Percentiles rank a stretch among this genome's conserved stretches.
These are phyloP conservation scores for Manis pentadactyla DNA, from an alignment of 2,797 vertebrate genomes.

Conservation along the genomic window DNA sequence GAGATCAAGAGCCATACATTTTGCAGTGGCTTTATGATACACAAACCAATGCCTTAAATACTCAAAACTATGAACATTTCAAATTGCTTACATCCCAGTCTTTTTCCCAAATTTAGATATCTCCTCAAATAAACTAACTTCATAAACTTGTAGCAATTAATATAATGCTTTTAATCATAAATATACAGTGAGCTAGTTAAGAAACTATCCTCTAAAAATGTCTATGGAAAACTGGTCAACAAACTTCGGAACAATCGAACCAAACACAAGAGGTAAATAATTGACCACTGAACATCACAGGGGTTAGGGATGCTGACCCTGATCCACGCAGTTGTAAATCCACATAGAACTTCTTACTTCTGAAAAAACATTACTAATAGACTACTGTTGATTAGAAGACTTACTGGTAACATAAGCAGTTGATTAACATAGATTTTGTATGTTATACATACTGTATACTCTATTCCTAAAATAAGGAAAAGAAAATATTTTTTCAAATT, in stretches of 20 bases:
- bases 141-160: slow-evolving; percentile 12
- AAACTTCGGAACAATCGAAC: background rate
- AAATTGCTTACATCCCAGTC: background rate
- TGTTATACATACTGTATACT: no score
- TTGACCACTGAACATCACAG: no score
- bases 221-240: slow-evolving; percentile 23
- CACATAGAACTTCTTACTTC: no score
- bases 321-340: no score
- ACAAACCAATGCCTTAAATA: background rate
- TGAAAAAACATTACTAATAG: no score
- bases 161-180: background rate
- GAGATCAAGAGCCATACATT: background rate
- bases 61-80: background rate
- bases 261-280: background rate
- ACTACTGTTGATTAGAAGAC: no score
- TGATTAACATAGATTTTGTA: no score
- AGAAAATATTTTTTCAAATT: no score
- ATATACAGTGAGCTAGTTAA: background rate
- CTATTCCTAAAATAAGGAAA: no score
- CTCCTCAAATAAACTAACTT: slow-evolving; percentile 48
- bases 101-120: background rate
- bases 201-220: background rate
- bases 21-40: background rate
- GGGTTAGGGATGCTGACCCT: no score
- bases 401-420: no score